Conservation (phyloP, 2,888 invertebrate genomes). For the Papilio gigon region DNA sequence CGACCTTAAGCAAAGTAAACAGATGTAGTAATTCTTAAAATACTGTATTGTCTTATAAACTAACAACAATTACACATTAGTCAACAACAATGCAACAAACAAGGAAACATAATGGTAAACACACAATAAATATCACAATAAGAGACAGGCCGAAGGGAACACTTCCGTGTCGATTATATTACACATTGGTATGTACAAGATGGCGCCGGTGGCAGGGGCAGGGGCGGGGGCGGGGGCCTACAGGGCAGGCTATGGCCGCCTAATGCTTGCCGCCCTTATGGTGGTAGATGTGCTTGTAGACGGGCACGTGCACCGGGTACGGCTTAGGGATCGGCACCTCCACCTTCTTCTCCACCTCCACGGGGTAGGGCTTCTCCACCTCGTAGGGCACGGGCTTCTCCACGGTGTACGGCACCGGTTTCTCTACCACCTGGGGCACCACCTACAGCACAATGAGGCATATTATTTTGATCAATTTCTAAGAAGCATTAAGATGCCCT, state of each 20-base stretch:
- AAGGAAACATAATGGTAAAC: constrained; percentile 58
- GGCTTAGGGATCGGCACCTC: constrained; percentile 87
- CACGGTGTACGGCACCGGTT: constrained; percentile 88
- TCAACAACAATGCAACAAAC: constrained; percentile 77
- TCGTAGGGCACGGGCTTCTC: constrained; percentile 88
- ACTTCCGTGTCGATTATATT: constrained; percentile 69
- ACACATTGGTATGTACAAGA: constrained; percentile 65
- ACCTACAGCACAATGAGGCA: constrained; percentile 63
- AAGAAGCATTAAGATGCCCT: background rate
- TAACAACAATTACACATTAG: constrained; percentile 77
- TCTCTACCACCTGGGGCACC: constrained; percentile 87
- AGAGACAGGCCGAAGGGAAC: constrained; percentile 64
- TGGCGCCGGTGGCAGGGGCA: constrained; percentile 41
- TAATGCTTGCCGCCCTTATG: constrained; percentile 82
- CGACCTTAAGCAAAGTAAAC: constrained; percentile 8
- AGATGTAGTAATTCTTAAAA: constrained; percentile 42
- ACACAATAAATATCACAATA: constrained; percentile 82
- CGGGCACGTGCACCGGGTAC: constrained; percentile 88
- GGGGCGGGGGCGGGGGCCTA: constrained; percentile 47
- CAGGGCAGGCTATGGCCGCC: constrained; percentile 58
- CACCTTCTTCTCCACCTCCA: constrained; percentile 88
- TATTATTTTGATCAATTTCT: background rate
- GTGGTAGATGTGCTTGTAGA: constrained; percentile 89
- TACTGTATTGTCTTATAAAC: constrained; percentile 50
- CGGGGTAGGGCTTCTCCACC: constrained; percentile 88